Percentiles rank a stretch among this genome's conserved stretches.
phyloP scores from a whole-genome alignment of 2,113 vertebrate genomes.

The Empidonax alnorum region DNA sequence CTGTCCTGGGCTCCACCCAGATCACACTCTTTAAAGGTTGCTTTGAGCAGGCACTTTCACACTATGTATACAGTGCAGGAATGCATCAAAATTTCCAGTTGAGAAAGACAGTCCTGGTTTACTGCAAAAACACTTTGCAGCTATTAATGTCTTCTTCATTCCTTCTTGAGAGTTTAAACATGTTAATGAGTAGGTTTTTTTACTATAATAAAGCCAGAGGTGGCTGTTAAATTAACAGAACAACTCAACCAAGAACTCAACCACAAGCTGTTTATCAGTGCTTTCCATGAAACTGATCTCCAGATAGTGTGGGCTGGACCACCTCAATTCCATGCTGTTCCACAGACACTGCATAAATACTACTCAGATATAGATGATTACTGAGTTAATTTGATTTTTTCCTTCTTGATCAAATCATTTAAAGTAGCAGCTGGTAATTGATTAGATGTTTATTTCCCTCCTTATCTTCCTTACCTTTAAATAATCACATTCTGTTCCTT shows the following conservation, averaged over 20 bases:
- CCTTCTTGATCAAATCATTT: neutral
- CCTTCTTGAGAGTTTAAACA: conserved; percentile 51
- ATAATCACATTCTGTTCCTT: neutral
- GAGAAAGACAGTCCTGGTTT: neutral
- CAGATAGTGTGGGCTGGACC: neutral
- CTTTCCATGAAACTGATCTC: neutral
- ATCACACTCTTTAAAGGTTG: neutral
- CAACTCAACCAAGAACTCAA: neutral
- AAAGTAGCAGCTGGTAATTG: neutral
- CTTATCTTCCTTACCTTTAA: neutral
- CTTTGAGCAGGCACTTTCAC: neutral
- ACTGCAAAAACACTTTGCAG: neutral
- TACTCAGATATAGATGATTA: neutral
- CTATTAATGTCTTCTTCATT: conserved; percentile 37
- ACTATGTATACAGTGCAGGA: neutral
- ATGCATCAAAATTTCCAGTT: neutral
- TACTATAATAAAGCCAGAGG: conserved; percentile 39
- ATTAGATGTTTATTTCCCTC: neutral
- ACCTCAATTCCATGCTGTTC: neutral
- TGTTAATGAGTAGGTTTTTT: conserved; percentile 65
- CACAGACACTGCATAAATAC: neutral
- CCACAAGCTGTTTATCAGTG: conserved; percentile 14
- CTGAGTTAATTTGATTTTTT: neutral
- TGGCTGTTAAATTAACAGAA: conserved; percentile 63
- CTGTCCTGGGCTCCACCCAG: neutral